Percentiles rank a stretch among this genome's conserved stretches.
Conservation (phyloP, 2,113 vertebrate genomes). For the Antennarius striatus region DNA sequence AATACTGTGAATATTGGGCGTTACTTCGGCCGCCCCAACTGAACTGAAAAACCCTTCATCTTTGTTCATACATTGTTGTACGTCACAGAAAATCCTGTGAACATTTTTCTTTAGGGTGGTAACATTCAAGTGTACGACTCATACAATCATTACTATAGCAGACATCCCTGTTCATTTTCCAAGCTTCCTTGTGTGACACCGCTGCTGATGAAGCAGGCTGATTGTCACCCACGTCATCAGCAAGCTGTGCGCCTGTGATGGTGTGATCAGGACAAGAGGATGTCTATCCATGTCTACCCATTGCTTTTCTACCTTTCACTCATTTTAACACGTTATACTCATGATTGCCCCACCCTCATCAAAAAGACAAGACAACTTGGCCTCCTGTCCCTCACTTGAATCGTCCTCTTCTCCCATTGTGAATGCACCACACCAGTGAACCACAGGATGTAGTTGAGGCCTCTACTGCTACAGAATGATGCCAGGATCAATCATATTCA, state of each 20-base stretch:
- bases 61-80: no score
- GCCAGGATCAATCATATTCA: constrained; percentile 39
- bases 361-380: constrained; percentile 18
- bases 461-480: constrained; percentile 48
- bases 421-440: neutral
- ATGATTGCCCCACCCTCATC: neutral
- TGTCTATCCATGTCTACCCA: constrained; percentile 42
- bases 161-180: constrained; percentile 3
- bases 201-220: constrained; percentile 16
- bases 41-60: no score
- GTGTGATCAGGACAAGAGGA: constrained; percentile 64
- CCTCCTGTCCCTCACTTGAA: constrained; percentile 25
- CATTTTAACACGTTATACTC: constrained; percentile 51
- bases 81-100: no score
- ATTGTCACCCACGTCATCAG: constrained; percentile 29
- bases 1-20: no score
- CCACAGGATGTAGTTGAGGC: neutral
- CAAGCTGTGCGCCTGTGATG: constrained; percentile 60
- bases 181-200: constrained; percentile 6
- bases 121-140: no score
- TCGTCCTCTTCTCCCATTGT: constrained; percentile 30
- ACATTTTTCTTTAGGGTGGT: no score
- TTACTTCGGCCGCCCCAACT: no score
- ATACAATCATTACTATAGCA: constrained; percentile 4
- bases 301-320: constrained; percentile 29